Evolutionary conservation across 2,113 vertebrate species (phyloP).

Genomic region (Nettapus auritus): DNA sequence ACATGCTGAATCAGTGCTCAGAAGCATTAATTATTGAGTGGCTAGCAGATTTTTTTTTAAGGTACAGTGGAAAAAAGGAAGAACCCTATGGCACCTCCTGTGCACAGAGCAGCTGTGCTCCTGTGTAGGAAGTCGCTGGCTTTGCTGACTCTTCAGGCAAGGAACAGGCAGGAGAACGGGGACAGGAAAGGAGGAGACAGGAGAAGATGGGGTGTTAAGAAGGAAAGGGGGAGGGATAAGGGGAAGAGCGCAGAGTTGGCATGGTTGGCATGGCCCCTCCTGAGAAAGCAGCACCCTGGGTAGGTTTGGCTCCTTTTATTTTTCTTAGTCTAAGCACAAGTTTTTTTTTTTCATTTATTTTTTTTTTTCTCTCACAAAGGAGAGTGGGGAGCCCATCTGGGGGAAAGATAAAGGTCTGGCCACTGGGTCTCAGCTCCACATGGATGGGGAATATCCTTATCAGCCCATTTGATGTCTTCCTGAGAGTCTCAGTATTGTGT

Average conservation of each 20-base stretch:
- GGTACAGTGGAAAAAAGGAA: slow-evolving; percentile 8
- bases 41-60: slow-evolving; percentile 43
- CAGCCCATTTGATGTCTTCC: slow-evolving; percentile 48
- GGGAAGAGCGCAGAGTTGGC: background rate
- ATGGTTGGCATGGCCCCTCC: background rate
- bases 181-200: background rate
- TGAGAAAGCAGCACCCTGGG: background rate
- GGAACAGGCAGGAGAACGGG: background rate
- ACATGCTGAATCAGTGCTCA: slow-evolving; percentile 71
- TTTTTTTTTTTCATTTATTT: background rate
- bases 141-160: background rate
- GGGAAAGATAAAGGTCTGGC: slow-evolving; percentile 41
- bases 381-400: background rate
- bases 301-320: background rate
- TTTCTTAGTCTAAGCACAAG: background rate
- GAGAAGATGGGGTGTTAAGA: background rate
- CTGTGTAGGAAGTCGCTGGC: background rate
- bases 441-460: slow-evolving; percentile 38
- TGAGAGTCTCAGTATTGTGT: slow-evolving; percentile 46
- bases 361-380: slow-evolving; percentile 12
- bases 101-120: background rate
- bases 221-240: background rate
- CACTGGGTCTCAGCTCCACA: background rate
- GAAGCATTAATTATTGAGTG: slow-evolving; percentile 76
- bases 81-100: background rate